Percentiles rank a stretch among this genome's conserved stretches.
Evolutionary conservation across 2,113 vertebrate species (phyloP).

Genomic region (Jacana jacana): DNA sequence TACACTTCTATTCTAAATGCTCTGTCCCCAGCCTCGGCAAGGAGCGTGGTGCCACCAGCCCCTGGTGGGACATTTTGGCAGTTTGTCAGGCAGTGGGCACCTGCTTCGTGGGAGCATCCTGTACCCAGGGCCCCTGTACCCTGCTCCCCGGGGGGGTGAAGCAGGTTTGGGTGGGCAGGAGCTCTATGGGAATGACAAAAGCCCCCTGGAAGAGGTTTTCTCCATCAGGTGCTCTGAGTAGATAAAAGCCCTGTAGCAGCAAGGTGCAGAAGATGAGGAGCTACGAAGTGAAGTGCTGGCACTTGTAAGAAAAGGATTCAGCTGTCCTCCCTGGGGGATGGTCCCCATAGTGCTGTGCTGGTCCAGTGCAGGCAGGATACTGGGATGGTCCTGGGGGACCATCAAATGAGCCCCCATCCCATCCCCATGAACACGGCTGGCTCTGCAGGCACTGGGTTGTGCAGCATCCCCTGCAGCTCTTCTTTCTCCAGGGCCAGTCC

Average conservation of each 20-base stretch:
- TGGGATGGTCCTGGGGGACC: accelerated
- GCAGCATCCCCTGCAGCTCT: background rate
- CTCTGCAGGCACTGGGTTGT: accelerated
- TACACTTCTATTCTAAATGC: background rate
- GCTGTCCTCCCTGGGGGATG: accelerated
- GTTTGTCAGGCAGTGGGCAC: accelerated
- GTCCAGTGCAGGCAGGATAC: accelerated
- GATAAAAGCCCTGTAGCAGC: background rate
- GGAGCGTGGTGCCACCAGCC: background rate
- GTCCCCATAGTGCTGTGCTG: accelerated
- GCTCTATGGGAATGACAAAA: accelerated
- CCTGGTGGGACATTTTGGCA: no score
- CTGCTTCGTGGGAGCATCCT: accelerated
- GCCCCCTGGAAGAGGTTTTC: background rate
- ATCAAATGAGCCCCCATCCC: accelerated
- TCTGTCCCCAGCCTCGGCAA: background rate
- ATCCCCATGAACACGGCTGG: accelerated
- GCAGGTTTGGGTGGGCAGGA: background rate
- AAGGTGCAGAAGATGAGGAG: accelerated
- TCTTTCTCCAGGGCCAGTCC: accelerated
- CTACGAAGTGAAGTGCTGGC: background rate
- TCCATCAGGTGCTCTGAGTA: background rate
- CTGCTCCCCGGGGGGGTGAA: background rate
- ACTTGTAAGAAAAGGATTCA: accelerated
- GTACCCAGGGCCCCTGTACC: background rate